Percentiles rank a stretch among this genome's conserved stretches.
These are phyloP conservation scores for Entomobrya proxima DNA, from an alignment of 2,888 invertebrate species.

Conservation along the genomic window DNA sequence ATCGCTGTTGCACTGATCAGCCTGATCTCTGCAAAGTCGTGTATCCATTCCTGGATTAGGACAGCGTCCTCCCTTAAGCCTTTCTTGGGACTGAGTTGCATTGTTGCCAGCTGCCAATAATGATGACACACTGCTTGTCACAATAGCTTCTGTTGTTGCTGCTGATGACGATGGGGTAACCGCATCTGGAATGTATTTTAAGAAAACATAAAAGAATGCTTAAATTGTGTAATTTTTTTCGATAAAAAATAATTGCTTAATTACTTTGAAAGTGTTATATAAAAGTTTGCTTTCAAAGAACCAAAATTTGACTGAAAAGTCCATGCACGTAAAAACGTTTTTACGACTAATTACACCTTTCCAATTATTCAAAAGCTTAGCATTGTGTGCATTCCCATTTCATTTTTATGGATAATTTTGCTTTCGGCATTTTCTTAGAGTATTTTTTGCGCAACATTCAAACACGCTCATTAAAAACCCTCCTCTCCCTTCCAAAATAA, in stretches of 20 bases:
- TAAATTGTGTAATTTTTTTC: neutral
- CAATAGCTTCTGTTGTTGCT: conserved; percentile 7
- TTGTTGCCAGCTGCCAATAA: neutral
- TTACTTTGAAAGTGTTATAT: too few relatives aligned
- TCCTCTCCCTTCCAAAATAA: neutral
- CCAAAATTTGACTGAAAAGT: too few relatives aligned
- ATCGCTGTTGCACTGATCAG: conserved; percentile 69
- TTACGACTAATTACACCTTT: conserved; percentile 3
- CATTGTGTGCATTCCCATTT: too few relatives aligned
- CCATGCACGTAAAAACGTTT: too few relatives aligned
- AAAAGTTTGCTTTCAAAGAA: too few relatives aligned
- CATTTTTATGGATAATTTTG: neutral
- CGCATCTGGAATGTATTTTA: conserved; percentile 32
- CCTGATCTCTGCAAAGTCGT: conserved; percentile 66
- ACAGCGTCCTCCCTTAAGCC: conserved; percentile 71
- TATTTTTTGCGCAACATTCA: neutral
- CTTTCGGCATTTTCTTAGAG: neutral
- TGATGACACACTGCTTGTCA: neutral
- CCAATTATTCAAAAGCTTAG: neutral
- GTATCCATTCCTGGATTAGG: conserved; percentile 71
- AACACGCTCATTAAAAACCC: neutral
- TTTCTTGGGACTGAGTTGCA: neutral
- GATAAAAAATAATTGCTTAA: conserved; percentile 22
- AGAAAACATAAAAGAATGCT: neutral
- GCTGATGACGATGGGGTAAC: neutral